Evolutionary conservation across 2,113 vertebrate genomes (phyloP), one percentile per base, ranked within the genome.

Genomic region (Procapra przewalskii): DNA sequence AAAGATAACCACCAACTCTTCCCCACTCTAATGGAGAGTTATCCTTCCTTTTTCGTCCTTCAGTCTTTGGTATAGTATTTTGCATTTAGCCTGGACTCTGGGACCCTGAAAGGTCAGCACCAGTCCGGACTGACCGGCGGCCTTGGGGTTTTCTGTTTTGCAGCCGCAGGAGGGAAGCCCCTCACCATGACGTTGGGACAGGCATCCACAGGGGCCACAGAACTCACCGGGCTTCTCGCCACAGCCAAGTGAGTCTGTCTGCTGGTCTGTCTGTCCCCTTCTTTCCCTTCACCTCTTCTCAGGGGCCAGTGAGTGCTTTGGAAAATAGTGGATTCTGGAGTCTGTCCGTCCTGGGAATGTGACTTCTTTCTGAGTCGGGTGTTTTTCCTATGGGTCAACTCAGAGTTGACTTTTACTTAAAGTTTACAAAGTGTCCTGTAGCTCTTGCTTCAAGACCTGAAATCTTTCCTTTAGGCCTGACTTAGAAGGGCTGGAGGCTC

Each of bases 161-260:
- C 98, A 98, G 99, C 98, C 31, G 64, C 98, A 1, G 98, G 99
- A 29, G 99, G 99, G 57, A 99, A 99, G 96, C 99, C 99, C 0
- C 88, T 99, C 48, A 98, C 99, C 2, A 57, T 99, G 97, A 98
- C 99, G 0, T 87, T 99, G 91, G 99, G 99, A 48, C 99, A 99
- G 95, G 95, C 99, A 2, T 98, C 99, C 29, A n/a, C 99, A 3
- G 98, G 99, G 9, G 94, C 99, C 16, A 99, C 99, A 98, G 99
- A 99, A 97, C 99, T 99, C 23, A 99, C 99, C 0, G 99, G 99
- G 92, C 99, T 99, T 93, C 99, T 99, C 75, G 98, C 99, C 91
- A 95, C 99, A 85, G 98, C 99, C 88, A 99, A 99, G 99, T 99
- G 99, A 98, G 99, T 98, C 75, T 33, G 5, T 33, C 48, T 40